phyloP scores from a whole-genome alignment of 2,113 vertebrate species.

The Rhipidura dahli region DNA sequence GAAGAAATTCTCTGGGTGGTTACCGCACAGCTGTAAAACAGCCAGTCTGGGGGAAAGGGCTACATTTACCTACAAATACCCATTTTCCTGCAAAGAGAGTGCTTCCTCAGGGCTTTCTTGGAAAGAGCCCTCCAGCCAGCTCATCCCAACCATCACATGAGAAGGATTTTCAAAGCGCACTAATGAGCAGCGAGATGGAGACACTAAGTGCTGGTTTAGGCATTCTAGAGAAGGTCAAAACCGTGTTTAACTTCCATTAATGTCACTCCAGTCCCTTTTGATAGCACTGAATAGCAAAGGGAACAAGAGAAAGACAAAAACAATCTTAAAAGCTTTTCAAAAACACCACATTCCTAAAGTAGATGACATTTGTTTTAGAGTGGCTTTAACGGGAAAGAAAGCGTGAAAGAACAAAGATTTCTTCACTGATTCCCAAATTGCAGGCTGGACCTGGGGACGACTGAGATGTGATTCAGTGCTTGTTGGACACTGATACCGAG shows the following conservation, averaged over 20 bases:
- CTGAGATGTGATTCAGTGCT: neutral
- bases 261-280: neutral
- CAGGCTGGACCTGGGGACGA: accelerated
- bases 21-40: neutral
- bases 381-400: neutral
- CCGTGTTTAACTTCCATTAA: constrained; percentile 11
- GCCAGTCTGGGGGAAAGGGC: neutral
- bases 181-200: neutral
- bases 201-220: neutral
- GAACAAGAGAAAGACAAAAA: neutral
- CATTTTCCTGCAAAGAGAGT: neutral
- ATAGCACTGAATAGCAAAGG: neutral
- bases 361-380: neutral
- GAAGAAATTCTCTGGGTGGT: neutral
- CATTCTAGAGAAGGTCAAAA: neutral
- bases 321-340: neutral
- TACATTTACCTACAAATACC: neutral
- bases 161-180: neutral
- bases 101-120: neutral
- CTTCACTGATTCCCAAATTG: neutral
- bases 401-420: neutral
- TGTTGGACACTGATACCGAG: neutral
- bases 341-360: neutral
- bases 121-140: neutral
- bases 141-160: neutral